A percentile compares a stretch with the other conserved stretches of the same genome.
phyloP scores from a whole-genome alignment of 2,113 vertebrate species.

The Engystomops pustulosus region DNA sequence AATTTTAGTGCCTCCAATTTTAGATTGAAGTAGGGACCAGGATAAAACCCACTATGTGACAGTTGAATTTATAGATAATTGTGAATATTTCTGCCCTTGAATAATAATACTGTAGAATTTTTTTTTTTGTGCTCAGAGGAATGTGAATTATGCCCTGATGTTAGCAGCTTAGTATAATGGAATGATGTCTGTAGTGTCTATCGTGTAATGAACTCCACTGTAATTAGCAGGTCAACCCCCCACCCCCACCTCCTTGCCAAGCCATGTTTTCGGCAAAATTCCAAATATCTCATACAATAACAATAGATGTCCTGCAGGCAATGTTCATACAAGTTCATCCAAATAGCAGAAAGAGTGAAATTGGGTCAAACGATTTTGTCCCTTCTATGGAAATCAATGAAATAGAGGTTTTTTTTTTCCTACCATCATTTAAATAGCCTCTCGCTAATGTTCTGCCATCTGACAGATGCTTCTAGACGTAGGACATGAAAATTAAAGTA shows the following conservation, averaged over 20 bases:
- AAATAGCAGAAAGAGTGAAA: constrained; percentile 37
- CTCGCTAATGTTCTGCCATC: constrained; percentile 40
- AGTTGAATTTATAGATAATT: constrained; percentile 98
- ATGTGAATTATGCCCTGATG: constrained; percentile 76
- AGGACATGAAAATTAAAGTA: constrained; percentile 44
- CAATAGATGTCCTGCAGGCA: constrained; percentile 39
- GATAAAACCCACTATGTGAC: constrained; percentile 90
- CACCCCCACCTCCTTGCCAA: too few species aligned
- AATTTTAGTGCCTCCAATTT: constrained; percentile 97
- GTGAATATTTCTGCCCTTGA: constrained; percentile 92
- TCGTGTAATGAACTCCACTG: constrained; percentile 71
- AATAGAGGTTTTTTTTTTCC: neutral
- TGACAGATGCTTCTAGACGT: constrained; percentile 42
- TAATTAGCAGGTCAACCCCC: constrained; percentile 71
- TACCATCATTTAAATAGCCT: constrained; percentile 40
- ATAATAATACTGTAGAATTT: constrained; percentile 93
- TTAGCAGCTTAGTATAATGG: constrained; percentile 66
- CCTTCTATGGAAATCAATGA: constrained; percentile 44
- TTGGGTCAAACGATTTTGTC: constrained; percentile 39
- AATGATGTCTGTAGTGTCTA: constrained; percentile 71
- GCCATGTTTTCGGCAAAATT: constrained; percentile 64
- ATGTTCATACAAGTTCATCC: constrained; percentile 43
- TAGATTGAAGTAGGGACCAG: constrained; percentile 88
- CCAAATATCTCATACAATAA: constrained; percentile 49
- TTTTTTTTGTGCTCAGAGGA: constrained; percentile 75